Conservation (phyloP, 1,140 invertebrate genomes). For the Hypsibius dujardini region DNA sequence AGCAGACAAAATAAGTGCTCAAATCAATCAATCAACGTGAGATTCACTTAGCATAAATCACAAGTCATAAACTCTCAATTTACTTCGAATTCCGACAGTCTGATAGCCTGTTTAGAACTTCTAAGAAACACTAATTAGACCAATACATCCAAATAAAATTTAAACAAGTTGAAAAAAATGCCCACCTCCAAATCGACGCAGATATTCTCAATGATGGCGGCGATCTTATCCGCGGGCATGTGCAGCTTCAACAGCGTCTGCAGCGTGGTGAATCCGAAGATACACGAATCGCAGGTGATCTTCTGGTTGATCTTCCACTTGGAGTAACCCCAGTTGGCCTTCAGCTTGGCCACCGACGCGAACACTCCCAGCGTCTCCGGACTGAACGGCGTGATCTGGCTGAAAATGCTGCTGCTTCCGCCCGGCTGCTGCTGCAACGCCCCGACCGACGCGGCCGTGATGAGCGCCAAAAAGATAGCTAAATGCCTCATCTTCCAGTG, state of each 20-base stretch:
- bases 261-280: constrained; percentile 10
- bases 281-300: background rate
- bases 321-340: background rate
- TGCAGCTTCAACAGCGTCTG: constrained; percentile 10
- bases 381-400: background rate
- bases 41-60: no score
- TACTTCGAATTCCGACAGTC: no score
- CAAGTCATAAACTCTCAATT: no score
- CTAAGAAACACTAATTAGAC: no score
- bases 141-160: no score
- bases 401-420: constrained; percentile 1
- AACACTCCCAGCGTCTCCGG: background rate
- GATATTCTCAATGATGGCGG: background rate
- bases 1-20: no score
- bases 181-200: background rate
- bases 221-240: background rate
- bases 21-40: no score
- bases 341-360: background rate
- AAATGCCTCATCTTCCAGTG: no score
- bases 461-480: background rate
- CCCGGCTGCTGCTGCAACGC: no score
- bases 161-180: no score
- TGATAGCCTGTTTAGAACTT: no score
- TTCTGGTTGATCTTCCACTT: constrained; percentile 14
- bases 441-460: background rate